Conservation (phyloP, 2,888 invertebrate species). For the Rhagonycha fulva region DNA sequence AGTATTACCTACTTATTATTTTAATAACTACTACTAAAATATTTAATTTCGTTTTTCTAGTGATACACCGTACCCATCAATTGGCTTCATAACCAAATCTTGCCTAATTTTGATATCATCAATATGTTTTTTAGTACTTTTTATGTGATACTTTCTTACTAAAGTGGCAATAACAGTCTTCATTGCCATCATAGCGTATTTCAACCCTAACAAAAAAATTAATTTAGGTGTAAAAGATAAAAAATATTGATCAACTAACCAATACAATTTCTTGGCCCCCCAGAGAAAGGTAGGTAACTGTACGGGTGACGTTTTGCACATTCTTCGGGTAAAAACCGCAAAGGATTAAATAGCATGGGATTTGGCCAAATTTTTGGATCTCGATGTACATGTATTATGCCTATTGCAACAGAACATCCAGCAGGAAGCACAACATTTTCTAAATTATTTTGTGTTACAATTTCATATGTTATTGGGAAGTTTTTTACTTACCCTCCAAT, state of each 20-base stretch:
- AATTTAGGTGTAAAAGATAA: background rate
- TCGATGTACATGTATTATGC: conserved; percentile 57
- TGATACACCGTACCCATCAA: no score
- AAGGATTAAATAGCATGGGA: conserved; percentile 60
- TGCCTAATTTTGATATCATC: conserved; percentile 38
- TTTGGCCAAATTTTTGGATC: conserved; percentile 59
- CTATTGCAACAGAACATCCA: conserved; percentile 55
- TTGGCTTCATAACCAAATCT: conserved; percentile 36
- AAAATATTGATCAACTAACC: conserved; percentile 42
- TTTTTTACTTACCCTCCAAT: conserved; percentile 9
- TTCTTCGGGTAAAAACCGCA: conserved; percentile 60
- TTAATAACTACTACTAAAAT: no score
- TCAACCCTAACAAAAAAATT: conserved; percentile 43
- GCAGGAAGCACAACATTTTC: conserved; percentile 57
- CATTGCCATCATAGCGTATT: conserved; percentile 56
- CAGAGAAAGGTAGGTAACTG: conserved; percentile 56
- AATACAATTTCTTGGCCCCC: conserved; percentile 57
- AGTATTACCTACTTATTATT: no score
- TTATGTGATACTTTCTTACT: conserved; percentile 47
- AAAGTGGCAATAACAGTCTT: conserved; percentile 51
- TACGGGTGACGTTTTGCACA: conserved; percentile 53
- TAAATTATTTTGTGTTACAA: conserved; percentile 35
- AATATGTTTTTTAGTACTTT: conserved; percentile 39
- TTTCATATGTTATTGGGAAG: background rate
- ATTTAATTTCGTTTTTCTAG: no score